A percentile compares a stretch with the other conserved stretches of the same genome.
Conservation (phyloP, 2,888 invertebrate species). For the Lamellibrachia columna region DNA sequence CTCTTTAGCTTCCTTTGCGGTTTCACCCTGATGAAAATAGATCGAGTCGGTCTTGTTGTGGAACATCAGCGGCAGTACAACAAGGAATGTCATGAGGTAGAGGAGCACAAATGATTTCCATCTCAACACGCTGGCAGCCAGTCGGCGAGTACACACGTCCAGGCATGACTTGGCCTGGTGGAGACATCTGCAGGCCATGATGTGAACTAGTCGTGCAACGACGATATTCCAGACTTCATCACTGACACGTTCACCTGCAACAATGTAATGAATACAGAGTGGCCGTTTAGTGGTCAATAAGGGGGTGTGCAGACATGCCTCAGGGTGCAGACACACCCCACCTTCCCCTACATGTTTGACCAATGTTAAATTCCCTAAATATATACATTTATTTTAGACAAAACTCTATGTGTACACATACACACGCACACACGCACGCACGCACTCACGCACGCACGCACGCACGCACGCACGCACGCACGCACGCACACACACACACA, state of each 20-base stretch:
- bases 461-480: too few relatives aligned
- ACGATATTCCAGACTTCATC: not conserved
- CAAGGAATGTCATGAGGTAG: slow-evolving; percentile 31
- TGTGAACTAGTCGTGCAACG: not conserved
- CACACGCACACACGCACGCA: too few relatives aligned
- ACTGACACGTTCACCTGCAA: not conserved
- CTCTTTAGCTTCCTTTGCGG: not conserved
- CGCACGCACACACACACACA: too few relatives aligned
- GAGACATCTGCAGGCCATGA: not conserved
- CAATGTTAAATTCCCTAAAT: too few relatives aligned
- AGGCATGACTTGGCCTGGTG: not conserved
- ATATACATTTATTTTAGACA: too few relatives aligned
- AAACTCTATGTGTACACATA: too few relatives aligned
- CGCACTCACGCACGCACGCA: too few relatives aligned
- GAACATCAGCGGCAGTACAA: slow-evolving; percentile 33
- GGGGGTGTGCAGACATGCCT: too few relatives aligned
- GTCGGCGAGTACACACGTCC: not conserved
- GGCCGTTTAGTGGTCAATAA: too few relatives aligned
- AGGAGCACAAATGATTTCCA: slow-evolving; percentile 18
- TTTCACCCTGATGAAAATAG: slow-evolving; percentile 23
- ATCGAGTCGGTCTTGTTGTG: slow-evolving; percentile 26
- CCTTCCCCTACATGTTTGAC: too few relatives aligned
- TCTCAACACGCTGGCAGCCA: not conserved
- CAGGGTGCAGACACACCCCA: too few relatives aligned
- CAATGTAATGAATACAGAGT: not conserved